Conservation (phyloP, 1,140 invertebrate genomes). For the Theocolax elegans region DNA sequence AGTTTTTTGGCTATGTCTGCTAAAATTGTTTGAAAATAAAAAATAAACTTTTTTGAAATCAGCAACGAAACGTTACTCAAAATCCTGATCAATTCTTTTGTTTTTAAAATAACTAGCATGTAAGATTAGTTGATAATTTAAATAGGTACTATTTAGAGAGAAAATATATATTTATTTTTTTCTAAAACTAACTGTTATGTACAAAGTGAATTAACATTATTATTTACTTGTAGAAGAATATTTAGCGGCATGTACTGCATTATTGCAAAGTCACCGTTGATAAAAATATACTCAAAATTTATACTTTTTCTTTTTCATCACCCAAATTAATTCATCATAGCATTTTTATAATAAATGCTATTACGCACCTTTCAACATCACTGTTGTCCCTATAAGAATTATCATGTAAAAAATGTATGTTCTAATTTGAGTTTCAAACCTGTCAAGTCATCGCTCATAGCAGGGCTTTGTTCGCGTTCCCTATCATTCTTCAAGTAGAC, state of each 20-base stretch:
- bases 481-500: slow-evolving; percentile 63
- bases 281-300: slow-evolving; percentile 20
- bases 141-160: no score
- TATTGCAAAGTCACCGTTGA: slow-evolving; percentile 28
- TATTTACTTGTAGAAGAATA: slow-evolving; percentile 52
- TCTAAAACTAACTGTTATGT: no score
- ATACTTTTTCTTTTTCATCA: slow-evolving; percentile 9
- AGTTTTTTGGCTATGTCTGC: no score
- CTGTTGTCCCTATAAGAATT: slow-evolving; percentile 47
- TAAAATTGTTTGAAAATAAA: no score
- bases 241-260: slow-evolving; percentile 21
- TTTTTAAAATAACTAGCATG: no score
- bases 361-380: slow-evolving; percentile 27
- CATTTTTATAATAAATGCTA: slow-evolving; percentile 7
- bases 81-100: no score
- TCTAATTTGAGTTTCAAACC: slow-evolving; percentile 51
- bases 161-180: no score
- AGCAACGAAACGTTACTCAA: no score
- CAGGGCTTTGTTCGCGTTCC: slow-evolving; percentile 70
- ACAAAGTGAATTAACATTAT: slow-evolving; percentile 13
- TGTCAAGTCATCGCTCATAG: slow-evolving; percentile 69
- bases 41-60: no score
- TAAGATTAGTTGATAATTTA: no score
- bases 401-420: slow-evolving; percentile 45
- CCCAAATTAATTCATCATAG: background rate